Base-by-base conservation (phyloP, 2,113 vertebrate genomes). In the Eulacestoma nigropectus region DNA sequence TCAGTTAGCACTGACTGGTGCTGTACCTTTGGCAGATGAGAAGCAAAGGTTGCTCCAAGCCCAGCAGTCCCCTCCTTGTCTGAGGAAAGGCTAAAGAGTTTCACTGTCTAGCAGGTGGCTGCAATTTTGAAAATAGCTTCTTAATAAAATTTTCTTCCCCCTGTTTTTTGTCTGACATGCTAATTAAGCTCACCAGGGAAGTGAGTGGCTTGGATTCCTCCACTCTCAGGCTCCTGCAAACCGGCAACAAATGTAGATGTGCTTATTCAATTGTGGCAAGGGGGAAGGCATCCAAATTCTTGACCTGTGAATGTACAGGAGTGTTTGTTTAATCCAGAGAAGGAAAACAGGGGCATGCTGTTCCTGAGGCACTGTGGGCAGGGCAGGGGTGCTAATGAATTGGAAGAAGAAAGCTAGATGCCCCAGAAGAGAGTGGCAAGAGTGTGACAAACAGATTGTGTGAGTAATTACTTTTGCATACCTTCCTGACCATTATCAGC, bases 401-500 rank as follows among this genome's bases (percentile, higher is more conserved):
- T 92, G 88, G 97, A 96, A 79, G 75, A 97, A 78, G 82, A 86
- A 89, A 44, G 56, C 78, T 87, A 72, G 90, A 77, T 89, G 75
- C 93, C 92, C 73, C 79, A 46, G 25, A 90, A 93, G 92, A 95
- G 84, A 93, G 87, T 84, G 87, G 65, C 35, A 95, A 96, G 89
- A 44, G 33, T 94, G 82, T 91, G 94, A 97, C 92, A 97, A 97
- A 87, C 97, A 98, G 97, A 97, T 97, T 98, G 97, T 93, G 95
- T 84, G 80, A 84, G 12, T 98, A 98, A 98, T 98, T 98, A 97
- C 96, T 98, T 98, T 93, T 94, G 76, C 93, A 96, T 96, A 94
- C 97, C 92, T 98, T 96, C 86, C 94, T 95, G 96, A 92, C 68
- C 93, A 81, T 90, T 97, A 97, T 94, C 97, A 98, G 97, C 97